Percentiles rank a stretch among this genome's conserved stretches.
phyloP scores from a whole-genome alignment of 92 coral and sea anemone species.

The Diadumene lineata region DNA sequence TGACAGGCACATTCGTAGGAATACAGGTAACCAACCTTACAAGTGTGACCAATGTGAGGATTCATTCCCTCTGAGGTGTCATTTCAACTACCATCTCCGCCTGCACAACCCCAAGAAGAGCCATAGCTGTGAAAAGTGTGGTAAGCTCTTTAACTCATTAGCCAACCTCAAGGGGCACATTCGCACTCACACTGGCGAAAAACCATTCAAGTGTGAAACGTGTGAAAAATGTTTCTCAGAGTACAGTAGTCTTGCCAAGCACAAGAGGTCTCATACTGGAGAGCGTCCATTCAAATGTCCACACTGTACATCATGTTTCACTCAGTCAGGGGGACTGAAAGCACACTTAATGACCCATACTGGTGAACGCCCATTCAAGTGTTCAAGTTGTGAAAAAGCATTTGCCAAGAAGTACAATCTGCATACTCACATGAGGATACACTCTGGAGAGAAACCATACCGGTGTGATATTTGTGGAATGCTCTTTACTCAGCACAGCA shows the following conservation, averaged over 20 bases:
- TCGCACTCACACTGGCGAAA: constrained; percentile 41
- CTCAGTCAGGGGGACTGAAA: constrained; percentile 50
- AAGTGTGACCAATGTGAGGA: constrained; percentile 41
- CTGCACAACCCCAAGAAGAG: constrained; percentile 40
- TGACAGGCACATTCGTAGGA: constrained; percentile 34
- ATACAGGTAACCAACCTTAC: constrained; percentile 39
- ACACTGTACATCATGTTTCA: constrained; percentile 29
- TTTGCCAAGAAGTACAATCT: constrained; percentile 48
- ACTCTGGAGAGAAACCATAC: constrained; percentile 48
- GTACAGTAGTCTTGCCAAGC: constrained; percentile 52
- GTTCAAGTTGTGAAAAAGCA: constrained; percentile 23
- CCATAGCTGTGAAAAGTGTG: constrained; percentile 31
- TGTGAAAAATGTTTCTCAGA: constrained; percentile 41
- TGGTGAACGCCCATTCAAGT: constrained; percentile 35
- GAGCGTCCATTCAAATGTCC: constrained; percentile 38
- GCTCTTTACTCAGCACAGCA: constrained; percentile 41
- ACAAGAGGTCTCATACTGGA: constrained; percentile 41
- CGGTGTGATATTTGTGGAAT: constrained; percentile 30
- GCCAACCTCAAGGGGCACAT: constrained; percentile 47
- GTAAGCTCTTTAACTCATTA: constrained; percentile 36
- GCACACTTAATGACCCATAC: constrained; percentile 41
- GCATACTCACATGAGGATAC: constrained; percentile 45
- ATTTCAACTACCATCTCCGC: constrained; percentile 44
- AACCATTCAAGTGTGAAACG: constrained; percentile 43
- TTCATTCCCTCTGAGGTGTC: constrained; percentile 34